Base-by-base conservation (phyloP, 2,888 invertebrate species). In the Philaethria dido region DNA sequence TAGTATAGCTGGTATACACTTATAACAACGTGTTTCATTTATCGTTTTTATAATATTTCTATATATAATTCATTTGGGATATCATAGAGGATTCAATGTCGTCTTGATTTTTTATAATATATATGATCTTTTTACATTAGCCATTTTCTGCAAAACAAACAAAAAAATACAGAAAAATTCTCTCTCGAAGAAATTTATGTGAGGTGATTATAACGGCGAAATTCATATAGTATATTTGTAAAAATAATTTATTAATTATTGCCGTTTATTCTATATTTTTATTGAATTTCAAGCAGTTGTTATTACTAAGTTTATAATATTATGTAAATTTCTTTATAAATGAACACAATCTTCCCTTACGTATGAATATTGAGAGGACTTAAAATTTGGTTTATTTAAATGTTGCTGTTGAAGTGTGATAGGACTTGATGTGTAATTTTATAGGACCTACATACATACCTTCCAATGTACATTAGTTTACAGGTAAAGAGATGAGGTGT, bases 281-380 rank as follows among this genome's bases (percentile, higher is more conserved):
- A 25, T 25, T 25, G 5, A 25, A n/a, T 44, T 39, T 42, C 20
- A 22, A 39, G n/a, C 4, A 22, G 9, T 59, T 18, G 1, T 45
- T 45, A 29, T 16, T 44, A 60, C 14, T 5, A 11, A 18, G 1
- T 60, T 29, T 22, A 5, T 16, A 16, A 25, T 25, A 25, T 25
- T 9, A 52, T 74, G 39, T 39, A 22, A 13, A 39, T 25, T 18
- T 47, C 6, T n/a, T 39, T 36, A 13, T 6, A 62, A 80, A 84
- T 87, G 86, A 80, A 84, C 71, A 85, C 88, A 87, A 90, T 90
- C 87, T 91, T 92, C 90, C 89, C 87, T 81, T 88, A n/a, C 1
- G n/a, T 39, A 88, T 90, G 88, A 81, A 90, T 89, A 88, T 89
- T 90, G 83, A 79, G 86, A 89, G 86, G 79, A 78, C 74, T 75